Conservation (phyloP, 1,140 invertebrate genomes). For the Panulirus ornatus region DNA sequence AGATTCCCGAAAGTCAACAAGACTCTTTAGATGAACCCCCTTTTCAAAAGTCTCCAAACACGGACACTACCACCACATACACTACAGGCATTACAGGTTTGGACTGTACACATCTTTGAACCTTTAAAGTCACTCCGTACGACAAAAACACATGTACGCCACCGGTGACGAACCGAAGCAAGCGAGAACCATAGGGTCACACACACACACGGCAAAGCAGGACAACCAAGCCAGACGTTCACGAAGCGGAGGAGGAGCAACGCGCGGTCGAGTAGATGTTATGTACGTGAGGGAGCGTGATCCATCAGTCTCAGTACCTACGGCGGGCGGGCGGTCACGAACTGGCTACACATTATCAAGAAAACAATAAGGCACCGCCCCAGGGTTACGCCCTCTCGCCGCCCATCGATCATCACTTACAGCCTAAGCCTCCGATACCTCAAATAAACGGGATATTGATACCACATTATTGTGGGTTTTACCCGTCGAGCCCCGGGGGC, state of each 20-base stretch:
- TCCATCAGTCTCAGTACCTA: background rate
- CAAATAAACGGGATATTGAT: background rate
- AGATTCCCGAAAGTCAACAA: too few relatives aligned
- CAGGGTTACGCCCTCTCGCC: background rate
- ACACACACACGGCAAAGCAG: background rate
- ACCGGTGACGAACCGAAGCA: background rate
- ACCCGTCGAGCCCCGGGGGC: too few relatives aligned
- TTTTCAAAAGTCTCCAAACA: too few relatives aligned
- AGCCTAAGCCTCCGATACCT: background rate
- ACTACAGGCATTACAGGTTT: too few relatives aligned
- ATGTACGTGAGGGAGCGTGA: too few relatives aligned
- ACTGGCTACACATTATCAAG: background rate
- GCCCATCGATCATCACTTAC: conserved; percentile 1
- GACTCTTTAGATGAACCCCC: too few relatives aligned
- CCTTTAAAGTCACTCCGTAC: too few relatives aligned
- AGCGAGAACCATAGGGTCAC: too few relatives aligned
- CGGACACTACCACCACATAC: too few relatives aligned
- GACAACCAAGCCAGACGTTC: background rate
- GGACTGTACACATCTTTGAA: too few relatives aligned
- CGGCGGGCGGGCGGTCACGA: background rate
- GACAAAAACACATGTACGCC: too few relatives aligned
- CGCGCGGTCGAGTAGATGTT: background rate
- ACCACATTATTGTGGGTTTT: too few relatives aligned
- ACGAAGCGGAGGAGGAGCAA: background rate
- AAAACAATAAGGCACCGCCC: conserved; percentile 3